Evolutionary conservation across 2,113 vertebrate species (phyloP), one percentile per base, ranked within the genome.

Genomic region (Centropristis striata): DNA sequence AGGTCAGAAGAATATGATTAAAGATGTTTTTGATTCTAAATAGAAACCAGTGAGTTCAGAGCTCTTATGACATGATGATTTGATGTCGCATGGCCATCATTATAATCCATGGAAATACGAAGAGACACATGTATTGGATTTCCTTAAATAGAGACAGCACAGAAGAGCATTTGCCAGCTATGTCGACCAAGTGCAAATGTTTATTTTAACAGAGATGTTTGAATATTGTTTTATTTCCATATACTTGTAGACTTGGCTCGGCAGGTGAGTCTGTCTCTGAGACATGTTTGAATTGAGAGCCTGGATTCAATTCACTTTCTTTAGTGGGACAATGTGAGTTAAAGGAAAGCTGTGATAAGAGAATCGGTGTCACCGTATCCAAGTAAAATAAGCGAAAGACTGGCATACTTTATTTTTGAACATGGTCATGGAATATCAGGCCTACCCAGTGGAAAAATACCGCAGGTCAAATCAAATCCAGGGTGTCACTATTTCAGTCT

Each of bases 221-320:
- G 76, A 89, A 91, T 90, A 88, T 91, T 94, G 88, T 86, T 94
- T 83, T 92, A 87, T 93, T 92, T 92, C 90, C 78, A 83, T 89
- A 85, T 82, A 85, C 79, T 85, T 84, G 46, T 68, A 75, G 79
- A 78, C 87, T 90, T 80, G 66, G 80, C 90, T 61, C 90, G 84
- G 90, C 81, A 28, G 82, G 86, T 78, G 53, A 82, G 74, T 78
- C 74, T 73, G 57, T 70, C 80, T 82, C 41, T 15, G 36, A 83
- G 65, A 72, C 58, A 69, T 86, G 68, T 86, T 87, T 81, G 51
- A 85, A 81, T 80, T 25, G 59, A 69, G 27, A 80, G 66, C 73
- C 83, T 88, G 83, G 82, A 85, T 74, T 87, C 28, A 90, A 82
- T 88, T 89, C 57, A 18, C 71, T n/a, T 73, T 51, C 70, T 55